Base-by-base conservation (phyloP, 2,888 invertebrate species). In the Aphidius colemani region DNA sequence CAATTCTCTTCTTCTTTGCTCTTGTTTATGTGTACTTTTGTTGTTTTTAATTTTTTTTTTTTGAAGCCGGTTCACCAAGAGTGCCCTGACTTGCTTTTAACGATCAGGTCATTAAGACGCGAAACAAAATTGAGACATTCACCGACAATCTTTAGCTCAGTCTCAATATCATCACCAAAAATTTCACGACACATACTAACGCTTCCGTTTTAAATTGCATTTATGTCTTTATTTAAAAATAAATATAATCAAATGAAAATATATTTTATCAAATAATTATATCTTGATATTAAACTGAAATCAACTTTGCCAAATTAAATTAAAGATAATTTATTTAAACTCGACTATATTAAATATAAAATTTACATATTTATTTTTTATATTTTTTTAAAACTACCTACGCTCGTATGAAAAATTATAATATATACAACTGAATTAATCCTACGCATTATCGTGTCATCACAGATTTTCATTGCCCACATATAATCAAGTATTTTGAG, bases 91-190 rank as follows among this genome's bases (percentile, higher is more conserved):
- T 70, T 70, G 71, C 73, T 76, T 76, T 78, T 78, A 79, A 79
- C 78, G 78, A 79, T 77, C 76, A 30, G 78, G 78, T 78, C 78
- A 78, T 78, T 78, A 78, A 78, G 51, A 75, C 75, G 76, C 73
- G 75, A 75, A 77, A 78, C 30, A 78, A 78, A 78, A 78, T 79
- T 79, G 79, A 78, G 78, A 78, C 76, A 77, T 77, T 76, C 73
- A 73, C 73, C 74, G 45, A 57, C 57, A 45, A 57, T 74, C 74
- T 62, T 30, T 30, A 74, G 68, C 69, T 70, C 66, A 69, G 71
- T 64, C 72, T 74, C 73, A 75, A 72, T 30, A 30, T 30, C 30
- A 72, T 69, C 71, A 74, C 57, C 57, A 74, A 75, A 75, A 72
- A 30, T 30, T 30, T 30, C 30, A 30, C 74, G 74, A 73, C 70